These are phyloP conservation scores for Prinia subflava DNA, from an alignment of 2,113 vertebrate species.

Conservation along the genomic window DNA sequence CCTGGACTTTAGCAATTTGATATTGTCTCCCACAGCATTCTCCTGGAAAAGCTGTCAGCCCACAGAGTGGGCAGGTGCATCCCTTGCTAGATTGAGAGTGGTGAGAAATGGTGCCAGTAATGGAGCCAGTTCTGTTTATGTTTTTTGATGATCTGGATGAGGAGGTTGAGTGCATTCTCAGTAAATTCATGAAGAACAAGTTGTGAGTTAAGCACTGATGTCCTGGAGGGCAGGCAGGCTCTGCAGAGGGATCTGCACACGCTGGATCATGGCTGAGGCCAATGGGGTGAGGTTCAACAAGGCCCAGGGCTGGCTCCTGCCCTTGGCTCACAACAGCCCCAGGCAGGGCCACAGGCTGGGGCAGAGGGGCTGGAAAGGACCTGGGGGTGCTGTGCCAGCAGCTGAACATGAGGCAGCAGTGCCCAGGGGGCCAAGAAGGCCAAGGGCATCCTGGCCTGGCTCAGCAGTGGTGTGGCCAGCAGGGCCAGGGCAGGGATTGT, in stretches of 20 bases:
- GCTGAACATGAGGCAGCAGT: not conserved
- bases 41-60: too few species aligned
- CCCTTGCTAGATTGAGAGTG: not conserved
- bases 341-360: not conserved
- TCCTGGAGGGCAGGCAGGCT: not conserved
- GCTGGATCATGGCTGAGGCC: not conserved
- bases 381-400: not conserved
- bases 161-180: not conserved
- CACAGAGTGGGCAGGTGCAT: not conserved
- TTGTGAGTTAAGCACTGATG: not conserved
- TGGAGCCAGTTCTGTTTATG: not conserved
- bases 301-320: fast-evolving
- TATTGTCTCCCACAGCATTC: not conserved
- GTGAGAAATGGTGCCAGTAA: not conserved
- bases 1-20: not conserved
- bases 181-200: not conserved
- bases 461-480: not conserved
- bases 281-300: not conserved
- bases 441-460: not conserved
- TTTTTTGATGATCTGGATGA: not conserved
- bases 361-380: not conserved
- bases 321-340: not conserved
- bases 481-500: not conserved
- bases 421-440: not conserved
- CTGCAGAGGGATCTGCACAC: not conserved